These are phyloP conservation scores for Dipodomys merriami DNA, from an alignment of 2,113 vertebrate species.

Conservation along the genomic window DNA sequence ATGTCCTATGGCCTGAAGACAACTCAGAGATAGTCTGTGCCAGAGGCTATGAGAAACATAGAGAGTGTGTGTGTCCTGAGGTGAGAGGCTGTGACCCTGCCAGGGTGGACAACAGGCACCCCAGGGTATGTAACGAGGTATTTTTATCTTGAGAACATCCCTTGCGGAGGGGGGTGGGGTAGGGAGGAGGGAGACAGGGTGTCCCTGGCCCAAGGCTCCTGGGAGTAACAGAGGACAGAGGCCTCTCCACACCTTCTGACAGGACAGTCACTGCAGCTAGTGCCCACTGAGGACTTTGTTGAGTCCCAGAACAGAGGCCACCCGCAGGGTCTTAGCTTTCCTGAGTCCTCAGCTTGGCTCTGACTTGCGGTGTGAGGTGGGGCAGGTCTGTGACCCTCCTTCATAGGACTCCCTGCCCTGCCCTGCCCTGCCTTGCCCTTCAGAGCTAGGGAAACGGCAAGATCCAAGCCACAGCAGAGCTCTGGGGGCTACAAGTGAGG, in stretches of 20 bases:
- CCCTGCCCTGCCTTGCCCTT: neutral
- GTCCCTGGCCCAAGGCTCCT: conserved; percentile 68
- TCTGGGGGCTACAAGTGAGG: neutral
- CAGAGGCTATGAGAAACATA: neutral
- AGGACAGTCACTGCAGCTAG: neutral
- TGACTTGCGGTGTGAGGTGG: neutral
- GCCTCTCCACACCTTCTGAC: neutral
- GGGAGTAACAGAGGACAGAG: conserved; percentile 39
- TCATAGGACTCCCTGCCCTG: too few relatives aligned
- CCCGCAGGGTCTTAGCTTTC: too few relatives aligned
- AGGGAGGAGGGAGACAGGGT: conserved; percentile 48
- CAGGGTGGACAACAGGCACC: neutral
- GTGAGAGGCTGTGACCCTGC: conserved; percentile 3
- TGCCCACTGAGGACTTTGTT: fast-evolving
- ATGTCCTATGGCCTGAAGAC: neutral
- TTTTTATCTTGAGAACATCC: conserved; percentile 79
- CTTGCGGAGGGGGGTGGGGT: neutral
- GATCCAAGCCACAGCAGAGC: neutral
- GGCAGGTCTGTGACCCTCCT: neutral
- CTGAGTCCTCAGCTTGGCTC: neutral
- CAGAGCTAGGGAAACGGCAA: neutral
- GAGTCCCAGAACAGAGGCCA: neutral
- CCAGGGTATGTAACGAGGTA: conserved; percentile 64
- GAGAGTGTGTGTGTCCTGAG: neutral
- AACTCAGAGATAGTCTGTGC: neutral